phyloP scores from a whole-genome alignment of 2,888 invertebrate species.

The Endomychus coccineus region DNA sequence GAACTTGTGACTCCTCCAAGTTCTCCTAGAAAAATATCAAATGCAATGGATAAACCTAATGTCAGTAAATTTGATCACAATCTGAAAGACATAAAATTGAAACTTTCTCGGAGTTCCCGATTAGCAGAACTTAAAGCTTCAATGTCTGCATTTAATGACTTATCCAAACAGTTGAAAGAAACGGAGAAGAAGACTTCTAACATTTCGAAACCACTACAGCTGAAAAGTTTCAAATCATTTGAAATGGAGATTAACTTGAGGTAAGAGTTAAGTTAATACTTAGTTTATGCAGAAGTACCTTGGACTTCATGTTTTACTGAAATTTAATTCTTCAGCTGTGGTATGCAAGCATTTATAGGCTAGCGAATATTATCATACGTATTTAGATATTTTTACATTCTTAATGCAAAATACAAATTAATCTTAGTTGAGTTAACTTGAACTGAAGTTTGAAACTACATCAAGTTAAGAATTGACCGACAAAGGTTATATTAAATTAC shows the following conservation, averaged over 20 bases:
- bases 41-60: conserved; percentile 44
- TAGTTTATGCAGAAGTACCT: background rate
- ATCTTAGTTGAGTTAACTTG: too few relatives aligned
- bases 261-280: conserved; percentile 47
- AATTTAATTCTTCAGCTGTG: too few relatives aligned
- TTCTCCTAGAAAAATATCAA: conserved; percentile 36
- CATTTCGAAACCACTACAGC: too few relatives aligned
- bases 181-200: conserved; percentile 33
- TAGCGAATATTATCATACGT: too few relatives aligned
- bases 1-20: conserved; percentile 33
- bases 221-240: conserved; percentile 65
- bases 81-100: conserved; percentile 61
- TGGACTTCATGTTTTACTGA: too few relatives aligned
- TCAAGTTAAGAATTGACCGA: too few relatives aligned
- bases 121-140: conserved; percentile 63
- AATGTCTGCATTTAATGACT: conserved; percentile 57
- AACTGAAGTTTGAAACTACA: too few relatives aligned
- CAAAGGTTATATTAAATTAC: too few relatives aligned
- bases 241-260: conserved; percentile 69
- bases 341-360: too few relatives aligned
- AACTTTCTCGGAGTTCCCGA: conserved; percentile 59
- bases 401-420: too few relatives aligned
- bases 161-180: conserved; percentile 54
- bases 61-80: conserved; percentile 55
- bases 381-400: too few relatives aligned